Evolutionary conservation across 2,797 vertebrate species (phyloP).

Genomic region (Tragopan temminckii): DNA sequence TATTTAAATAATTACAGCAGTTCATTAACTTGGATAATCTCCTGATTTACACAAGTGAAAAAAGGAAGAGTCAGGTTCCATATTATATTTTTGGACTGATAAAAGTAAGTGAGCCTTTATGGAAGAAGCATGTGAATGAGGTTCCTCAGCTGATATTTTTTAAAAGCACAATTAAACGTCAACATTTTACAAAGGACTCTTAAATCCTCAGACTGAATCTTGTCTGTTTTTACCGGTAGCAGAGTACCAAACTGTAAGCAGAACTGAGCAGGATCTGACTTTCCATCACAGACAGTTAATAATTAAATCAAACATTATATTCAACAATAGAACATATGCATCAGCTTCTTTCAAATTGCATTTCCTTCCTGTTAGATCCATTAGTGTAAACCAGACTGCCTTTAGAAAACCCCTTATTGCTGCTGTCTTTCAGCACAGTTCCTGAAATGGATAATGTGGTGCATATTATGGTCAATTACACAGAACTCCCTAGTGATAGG

Average conservation of each 20-base stretch:
- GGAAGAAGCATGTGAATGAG: slow-evolving; percentile 29
- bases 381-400: slow-evolving; percentile 92
- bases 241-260: slow-evolving; percentile 75
- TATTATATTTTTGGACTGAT: slow-evolving; percentile 35
- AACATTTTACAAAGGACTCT: slow-evolving; percentile 61
- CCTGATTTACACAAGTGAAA: neutral
- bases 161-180: slow-evolving; percentile 57
- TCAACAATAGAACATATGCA: slow-evolving; percentile 93
- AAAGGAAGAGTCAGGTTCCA: neutral
- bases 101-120: slow-evolving; percentile 43
- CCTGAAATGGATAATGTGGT: slow-evolving; percentile 91
- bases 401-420: slow-evolving; percentile 91
- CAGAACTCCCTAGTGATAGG: slow-evolving; percentile 88
- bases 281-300: slow-evolving; percentile 92
- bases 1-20: slow-evolving; percentile 31
- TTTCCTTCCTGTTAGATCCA: slow-evolving; percentile 95
- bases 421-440: slow-evolving; percentile 89
- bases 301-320: slow-evolving; percentile 96
- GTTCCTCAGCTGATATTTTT: slow-evolving; percentile 58
- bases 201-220: slow-evolving; percentile 61
- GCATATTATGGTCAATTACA: slow-evolving; percentile 93
- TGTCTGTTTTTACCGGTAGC: slow-evolving; percentile 78
- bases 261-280: slow-evolving; percentile 83
- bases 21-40: neutral
- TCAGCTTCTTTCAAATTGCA: slow-evolving; percentile 96